Evolutionary conservation across 2,113 vertebrate species (phyloP), one percentile per base, ranked within the genome.

Genomic region (Hylia prasina): DNA sequence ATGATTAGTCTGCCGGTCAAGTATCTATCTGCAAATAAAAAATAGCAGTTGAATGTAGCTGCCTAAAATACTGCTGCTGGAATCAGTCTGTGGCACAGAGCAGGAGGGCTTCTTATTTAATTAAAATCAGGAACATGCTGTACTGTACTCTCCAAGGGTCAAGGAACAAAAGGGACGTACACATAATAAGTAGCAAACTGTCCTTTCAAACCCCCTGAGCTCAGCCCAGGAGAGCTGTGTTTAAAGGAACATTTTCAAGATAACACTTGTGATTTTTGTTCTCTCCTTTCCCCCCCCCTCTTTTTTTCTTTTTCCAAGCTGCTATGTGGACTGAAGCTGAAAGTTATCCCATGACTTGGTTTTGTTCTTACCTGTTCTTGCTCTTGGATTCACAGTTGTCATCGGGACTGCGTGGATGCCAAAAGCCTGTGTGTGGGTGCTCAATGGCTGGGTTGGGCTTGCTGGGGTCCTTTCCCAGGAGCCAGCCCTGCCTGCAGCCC

Each of bases 51-150:
- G 88, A 96, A 51, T 50, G 56, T 91, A 64, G 86, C 95, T 90
- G 86, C 91, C 88, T 96, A 61, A 96, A 96, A 91, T 94, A 69
- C 90, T 72, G 73, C 71, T 80, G 76, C 94, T 96, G 94, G 89
- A 97, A 87, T 89, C 84, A 37, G 82, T 89, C 90, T 84, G 91
- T 80, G 82, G 82, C 84, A 84, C 68, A 61, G 94, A 96, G 71
- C 82, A 84, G 92, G 73, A 95, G 92, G 72, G 86, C 93, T 93
- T 89, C 94, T 97, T 91, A 94, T 93, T 96, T 96, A 96, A 96
- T 97, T 97, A 97, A 96, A 95, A 61, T 82, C 87, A 65, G 86
- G 90, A 93, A 95, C 92, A 92, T 75, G 85, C 86, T 68, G 93
- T 91, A 85, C 96, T 81, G 94, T 96, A 91, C 96, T 94, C 94